Base-by-base conservation (phyloP, 1,140 invertebrate species). In the Berghia stephanieae region DNA sequence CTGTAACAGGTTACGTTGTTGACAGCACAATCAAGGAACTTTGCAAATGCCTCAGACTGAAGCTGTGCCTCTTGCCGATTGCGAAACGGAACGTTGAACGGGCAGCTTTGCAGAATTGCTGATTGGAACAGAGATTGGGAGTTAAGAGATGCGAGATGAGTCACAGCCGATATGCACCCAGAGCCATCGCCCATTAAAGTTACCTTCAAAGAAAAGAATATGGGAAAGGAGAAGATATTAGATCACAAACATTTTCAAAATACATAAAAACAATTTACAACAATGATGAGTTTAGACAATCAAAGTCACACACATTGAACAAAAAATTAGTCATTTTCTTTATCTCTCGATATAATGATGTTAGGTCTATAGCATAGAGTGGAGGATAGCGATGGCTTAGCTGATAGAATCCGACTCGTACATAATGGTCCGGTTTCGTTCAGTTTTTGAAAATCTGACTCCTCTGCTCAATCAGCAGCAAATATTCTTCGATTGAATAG, bases 141-240 rank as follows among this genome's bases (percentile, higher is more conserved):
- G 60, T n/a, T 69, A 24, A 8, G 43, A 36, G 78, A 77, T 13
- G 78, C 66, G 18, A 79, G 73, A 44, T 80, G 79, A 55, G 57
- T 42, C 36, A 36, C 79, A 8, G 77, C 77, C 16, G 78, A 78
- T 27, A 67, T 52, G 31, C 75, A 81, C 4, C 82, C 82, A 21
- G 82, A 75, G 42, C 78, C 80, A 4, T 77, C 72, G 5, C 82
- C 82, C 21, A 82, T 70, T 38, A 83, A 42, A 1, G 82, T 83
- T 10, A 83, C 79, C 78, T 79, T 34, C 34, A 66, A 21, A n/a
- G 21, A 63, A 31, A 31, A 31, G 27, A 31, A 27, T 24, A 31
- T 10, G 57, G 27, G 46, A 49, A n/a, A 49, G 10, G n/a, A 3
- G 68, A 42, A n/a, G 68, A 70, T 21, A 42, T n/a, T 21, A 1